Evolutionary conservation across 2,888 invertebrate species (phyloP).

Genomic region (Scaptodrosophila latifasciaeformis): DNA sequence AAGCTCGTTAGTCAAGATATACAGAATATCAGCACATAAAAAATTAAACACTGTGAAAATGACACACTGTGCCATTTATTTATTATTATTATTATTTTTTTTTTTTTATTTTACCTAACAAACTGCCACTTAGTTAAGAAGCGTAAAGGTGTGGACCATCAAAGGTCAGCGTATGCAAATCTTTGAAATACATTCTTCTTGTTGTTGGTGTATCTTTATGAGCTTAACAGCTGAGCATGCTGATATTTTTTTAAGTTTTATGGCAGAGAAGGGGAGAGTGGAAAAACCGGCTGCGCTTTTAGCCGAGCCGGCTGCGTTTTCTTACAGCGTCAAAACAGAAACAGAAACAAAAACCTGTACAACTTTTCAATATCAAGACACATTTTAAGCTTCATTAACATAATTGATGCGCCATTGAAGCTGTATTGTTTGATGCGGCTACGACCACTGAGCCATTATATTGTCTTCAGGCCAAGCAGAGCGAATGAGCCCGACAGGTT

Average conservation of each 20-base stretch:
- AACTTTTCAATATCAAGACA: conserved; percentile 55
- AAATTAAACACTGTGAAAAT: conserved; percentile 37
- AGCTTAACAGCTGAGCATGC: conserved; percentile 9
- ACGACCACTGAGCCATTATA: conserved; percentile 37
- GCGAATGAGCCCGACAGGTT: conserved; percentile 56
- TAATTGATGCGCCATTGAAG: conserved; percentile 64
- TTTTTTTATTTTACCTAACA: not conserved
- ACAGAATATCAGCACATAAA: conserved; percentile 32
- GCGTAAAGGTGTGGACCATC: conserved; percentile 14
- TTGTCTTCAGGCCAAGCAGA: conserved; percentile 47
- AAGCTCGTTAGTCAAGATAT: conserved; percentile 38
- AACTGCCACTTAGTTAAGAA: conserved; percentile 1
- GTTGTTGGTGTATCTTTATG: conserved; percentile 18
- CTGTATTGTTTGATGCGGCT: conserved; percentile 23
- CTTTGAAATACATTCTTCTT: conserved; percentile 24
- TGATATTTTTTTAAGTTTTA: conserved; percentile 31
- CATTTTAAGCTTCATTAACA: conserved; percentile 62
- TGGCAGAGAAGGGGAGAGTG: conserved; percentile 13
- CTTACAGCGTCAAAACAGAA: conserved; percentile 13
- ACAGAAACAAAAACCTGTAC: conserved; percentile 32
- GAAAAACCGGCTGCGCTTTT: conserved; percentile 39
- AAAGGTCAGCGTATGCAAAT: conserved; percentile 58
- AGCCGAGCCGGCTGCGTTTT: conserved; percentile 19
- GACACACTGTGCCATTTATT: conserved; percentile 21
- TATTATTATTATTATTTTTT: no score